Conservation (phyloP, 2,888 invertebrate genomes). For the Nematopogon swammerdamellus region DNA sequence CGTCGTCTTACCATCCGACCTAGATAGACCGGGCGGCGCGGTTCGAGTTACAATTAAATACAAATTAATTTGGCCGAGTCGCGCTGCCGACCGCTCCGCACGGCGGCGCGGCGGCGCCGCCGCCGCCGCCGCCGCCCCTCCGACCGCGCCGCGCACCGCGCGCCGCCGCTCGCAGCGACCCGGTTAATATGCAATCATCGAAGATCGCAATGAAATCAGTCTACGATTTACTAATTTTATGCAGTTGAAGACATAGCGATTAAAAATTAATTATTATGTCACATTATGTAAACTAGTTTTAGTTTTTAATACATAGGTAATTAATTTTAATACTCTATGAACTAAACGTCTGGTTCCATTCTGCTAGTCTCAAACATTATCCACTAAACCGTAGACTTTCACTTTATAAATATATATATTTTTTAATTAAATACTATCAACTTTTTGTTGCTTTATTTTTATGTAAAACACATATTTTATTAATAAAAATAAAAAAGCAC, state of each 20-base stretch:
- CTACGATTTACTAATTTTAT: neutral
- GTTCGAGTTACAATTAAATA: constrained; percentile 33
- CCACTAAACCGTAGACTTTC: no score
- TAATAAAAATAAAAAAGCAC: no score
- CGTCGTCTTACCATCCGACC: no score
- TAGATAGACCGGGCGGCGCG: constrained; percentile 18
- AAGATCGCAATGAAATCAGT: neutral
- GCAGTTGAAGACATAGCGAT: neutral
- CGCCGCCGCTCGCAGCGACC: constrained; percentile 6
- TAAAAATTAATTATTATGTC: neutral
- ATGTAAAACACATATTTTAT: no score
- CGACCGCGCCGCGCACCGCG: constrained; percentile 9
- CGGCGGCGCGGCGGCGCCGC: constrained; percentile 31
- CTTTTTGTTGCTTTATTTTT: no score
- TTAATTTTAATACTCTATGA: no score
- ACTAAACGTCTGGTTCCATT: no score
- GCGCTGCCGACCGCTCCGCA: constrained; percentile 25
- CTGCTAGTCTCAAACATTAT: no score
- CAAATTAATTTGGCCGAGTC: constrained; percentile 36
- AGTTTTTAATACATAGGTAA: no score
- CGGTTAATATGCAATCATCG: neutral
- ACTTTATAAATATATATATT: no score
- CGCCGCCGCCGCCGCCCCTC: constrained; percentile 12
- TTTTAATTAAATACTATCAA: no score
- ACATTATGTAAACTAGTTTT: neutral